Conservation (phyloP, 2,113 vertebrate species). For the Pantherophis guttatus region DNA sequence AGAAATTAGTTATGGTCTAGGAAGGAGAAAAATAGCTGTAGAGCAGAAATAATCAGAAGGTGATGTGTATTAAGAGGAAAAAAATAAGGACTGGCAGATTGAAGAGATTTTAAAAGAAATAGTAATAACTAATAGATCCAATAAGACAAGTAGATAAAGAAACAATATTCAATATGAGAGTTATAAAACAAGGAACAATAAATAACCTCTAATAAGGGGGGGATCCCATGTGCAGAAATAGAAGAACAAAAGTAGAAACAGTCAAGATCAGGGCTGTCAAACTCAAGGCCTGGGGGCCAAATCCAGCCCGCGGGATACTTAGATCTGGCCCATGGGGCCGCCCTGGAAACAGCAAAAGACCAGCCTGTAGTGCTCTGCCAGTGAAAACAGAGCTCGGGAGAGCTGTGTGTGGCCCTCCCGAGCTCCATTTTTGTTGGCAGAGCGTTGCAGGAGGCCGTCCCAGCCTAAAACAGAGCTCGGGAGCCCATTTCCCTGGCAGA, state of each 20-base stretch:
- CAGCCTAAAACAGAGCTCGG: no score
- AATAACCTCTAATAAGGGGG: not conserved
- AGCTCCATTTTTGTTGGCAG: no score
- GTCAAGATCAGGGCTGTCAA: no score
- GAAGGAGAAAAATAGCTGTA: not conserved
- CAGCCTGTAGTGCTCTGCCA: no score
- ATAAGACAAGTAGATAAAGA: not conserved
- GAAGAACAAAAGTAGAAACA: not conserved
- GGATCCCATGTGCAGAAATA: not conserved
- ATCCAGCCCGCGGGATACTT: no score
- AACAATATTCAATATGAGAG: not conserved
- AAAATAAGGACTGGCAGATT: not conserved
- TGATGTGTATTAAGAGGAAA: not conserved
- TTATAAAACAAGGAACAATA: not conserved
- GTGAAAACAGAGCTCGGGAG: no score
- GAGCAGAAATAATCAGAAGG: not conserved
- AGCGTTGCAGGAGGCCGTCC: no score
- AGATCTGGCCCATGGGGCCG: no score
- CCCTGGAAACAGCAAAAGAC: no score
- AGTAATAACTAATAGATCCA: not conserved
- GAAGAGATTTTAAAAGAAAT: not conserved
- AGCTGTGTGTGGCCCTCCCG: no score
- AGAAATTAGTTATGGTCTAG: not conserved
- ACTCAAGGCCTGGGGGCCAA: no score
- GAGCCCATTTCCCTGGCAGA: no score